These are phyloP conservation scores for Drosophila pectinifera DNA, from an alignment of 1,140 invertebrate species.

Conservation along the genomic window DNA sequence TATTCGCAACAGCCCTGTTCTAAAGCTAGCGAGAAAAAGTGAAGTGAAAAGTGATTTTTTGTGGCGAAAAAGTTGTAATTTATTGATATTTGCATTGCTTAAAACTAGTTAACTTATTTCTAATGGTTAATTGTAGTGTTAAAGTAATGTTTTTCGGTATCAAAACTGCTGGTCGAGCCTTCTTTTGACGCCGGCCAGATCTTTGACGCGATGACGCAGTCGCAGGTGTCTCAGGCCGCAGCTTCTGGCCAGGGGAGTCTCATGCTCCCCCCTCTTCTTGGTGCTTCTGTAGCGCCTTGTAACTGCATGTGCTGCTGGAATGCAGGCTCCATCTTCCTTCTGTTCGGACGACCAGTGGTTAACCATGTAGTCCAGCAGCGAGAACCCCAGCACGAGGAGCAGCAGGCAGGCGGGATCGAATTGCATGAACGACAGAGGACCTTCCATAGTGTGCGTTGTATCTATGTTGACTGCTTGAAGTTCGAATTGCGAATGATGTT, in stretches of 20 bases:
- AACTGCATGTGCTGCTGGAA: too few species aligned
- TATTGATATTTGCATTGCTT: not conserved
- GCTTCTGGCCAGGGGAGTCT: constrained; percentile 44
- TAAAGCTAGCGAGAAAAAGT: not conserved
- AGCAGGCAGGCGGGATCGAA: constrained; percentile 24
- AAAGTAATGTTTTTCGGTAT: not conserved
- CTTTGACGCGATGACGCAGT: constrained; percentile 33
- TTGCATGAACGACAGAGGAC: constrained; percentile 25
- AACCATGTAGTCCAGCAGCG: constrained; percentile 40
- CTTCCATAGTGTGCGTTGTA: constrained; percentile 41
- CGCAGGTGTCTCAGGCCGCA: constrained; percentile 23
- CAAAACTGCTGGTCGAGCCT: constrained; percentile 58
- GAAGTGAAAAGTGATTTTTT: too few species aligned
- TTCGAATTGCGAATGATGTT: constrained; percentile 31
- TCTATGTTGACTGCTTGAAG: constrained; percentile 19
- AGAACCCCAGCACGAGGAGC: constrained; percentile 24
- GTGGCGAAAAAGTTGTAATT: not conserved
- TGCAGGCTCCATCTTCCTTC: not conserved
- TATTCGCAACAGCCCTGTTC: not conserved
- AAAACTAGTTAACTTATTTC: not conserved
- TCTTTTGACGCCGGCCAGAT: constrained; percentile 46
- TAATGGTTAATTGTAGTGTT: constrained; percentile 5
- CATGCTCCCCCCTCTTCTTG: not conserved
- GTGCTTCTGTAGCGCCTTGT: not conserved
- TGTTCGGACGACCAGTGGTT: constrained; percentile 8